These are phyloP conservation scores for Malurus alboscapulatus DNA, from an alignment of 2,113 vertebrate species.

Conservation along the genomic window DNA sequence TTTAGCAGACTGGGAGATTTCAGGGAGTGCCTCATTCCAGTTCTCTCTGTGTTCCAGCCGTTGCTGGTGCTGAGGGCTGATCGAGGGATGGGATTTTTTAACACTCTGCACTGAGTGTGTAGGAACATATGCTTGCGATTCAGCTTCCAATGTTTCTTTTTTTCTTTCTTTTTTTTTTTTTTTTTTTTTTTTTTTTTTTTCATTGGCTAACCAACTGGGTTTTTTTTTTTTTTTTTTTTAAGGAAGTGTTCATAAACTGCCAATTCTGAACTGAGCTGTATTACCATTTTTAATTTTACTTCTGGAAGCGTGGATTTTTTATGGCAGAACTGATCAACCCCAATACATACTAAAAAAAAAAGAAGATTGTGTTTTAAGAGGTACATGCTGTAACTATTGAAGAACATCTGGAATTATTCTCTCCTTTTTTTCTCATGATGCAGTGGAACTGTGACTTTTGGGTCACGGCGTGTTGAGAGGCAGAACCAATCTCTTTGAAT, in stretches of 20 bases:
- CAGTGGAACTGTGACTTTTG: background rate
- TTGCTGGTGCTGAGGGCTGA: background rate
- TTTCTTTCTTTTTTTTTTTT: background rate
- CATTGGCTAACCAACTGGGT: background rate
- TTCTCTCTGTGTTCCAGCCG: background rate
- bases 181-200: background rate
- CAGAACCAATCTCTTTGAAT: background rate
- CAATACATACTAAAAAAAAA: background rate
- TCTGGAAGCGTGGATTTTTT: background rate
- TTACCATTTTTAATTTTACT: background rate
- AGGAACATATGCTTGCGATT: conserved; percentile 12
- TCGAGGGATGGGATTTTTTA: background rate
- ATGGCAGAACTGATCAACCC: background rate
- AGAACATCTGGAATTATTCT: background rate
- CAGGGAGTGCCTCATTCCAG: background rate
- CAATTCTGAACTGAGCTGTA: background rate
- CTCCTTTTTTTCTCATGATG: background rate
- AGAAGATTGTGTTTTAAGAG: background rate
- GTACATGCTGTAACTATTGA: background rate
- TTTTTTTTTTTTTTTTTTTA: background rate
- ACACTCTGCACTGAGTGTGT: background rate
- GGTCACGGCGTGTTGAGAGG: background rate
- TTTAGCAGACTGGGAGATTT: background rate
- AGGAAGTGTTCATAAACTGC: background rate
- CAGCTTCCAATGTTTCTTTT: background rate